Conservation (phyloP, 1,140 invertebrate species). For the Heliconius hewitsoni region DNA sequence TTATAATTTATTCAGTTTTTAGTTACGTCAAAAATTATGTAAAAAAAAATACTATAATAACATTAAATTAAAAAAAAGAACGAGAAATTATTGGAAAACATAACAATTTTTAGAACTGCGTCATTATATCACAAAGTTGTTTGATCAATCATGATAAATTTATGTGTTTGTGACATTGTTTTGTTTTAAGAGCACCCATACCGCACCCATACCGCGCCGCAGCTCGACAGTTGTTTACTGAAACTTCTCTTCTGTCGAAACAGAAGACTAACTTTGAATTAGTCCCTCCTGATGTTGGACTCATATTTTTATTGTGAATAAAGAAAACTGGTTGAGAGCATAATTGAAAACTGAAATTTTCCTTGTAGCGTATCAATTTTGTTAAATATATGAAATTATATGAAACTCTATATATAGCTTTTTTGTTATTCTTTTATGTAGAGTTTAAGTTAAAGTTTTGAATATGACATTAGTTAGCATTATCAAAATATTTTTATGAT, state of each 20-base stretch:
- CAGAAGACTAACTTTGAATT: constrained; percentile 60
- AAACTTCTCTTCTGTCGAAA: constrained; percentile 60
- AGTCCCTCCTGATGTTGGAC: constrained; percentile 53
- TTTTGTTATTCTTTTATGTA: too few relatives aligned
- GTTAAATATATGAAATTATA: background rate
- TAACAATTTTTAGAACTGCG: constrained; percentile 28
- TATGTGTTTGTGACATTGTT: constrained; percentile 45
- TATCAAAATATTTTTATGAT: too few relatives aligned
- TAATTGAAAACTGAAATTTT: constrained; percentile 30
- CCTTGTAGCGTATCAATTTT: constrained; percentile 12
- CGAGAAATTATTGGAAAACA: background rate
- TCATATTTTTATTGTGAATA: constrained; percentile 52
- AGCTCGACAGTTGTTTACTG: constrained; percentile 64
- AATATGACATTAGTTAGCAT: too few relatives aligned
- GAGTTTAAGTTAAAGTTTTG: too few relatives aligned
- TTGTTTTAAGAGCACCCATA: constrained; percentile 63
- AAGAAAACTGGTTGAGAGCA: constrained; percentile 35
- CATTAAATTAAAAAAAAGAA: background rate
- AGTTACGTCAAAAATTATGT: too few relatives aligned
- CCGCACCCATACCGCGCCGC: constrained; percentile 53
- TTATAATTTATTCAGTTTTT: too few relatives aligned
- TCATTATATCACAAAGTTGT: constrained; percentile 66
- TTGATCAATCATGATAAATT: constrained; percentile 77
- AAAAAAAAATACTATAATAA: background rate
- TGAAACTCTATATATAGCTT: too few relatives aligned